Base-by-base conservation (phyloP, 2,113 vertebrate species). In the Oryzias melastigma region DNA sequence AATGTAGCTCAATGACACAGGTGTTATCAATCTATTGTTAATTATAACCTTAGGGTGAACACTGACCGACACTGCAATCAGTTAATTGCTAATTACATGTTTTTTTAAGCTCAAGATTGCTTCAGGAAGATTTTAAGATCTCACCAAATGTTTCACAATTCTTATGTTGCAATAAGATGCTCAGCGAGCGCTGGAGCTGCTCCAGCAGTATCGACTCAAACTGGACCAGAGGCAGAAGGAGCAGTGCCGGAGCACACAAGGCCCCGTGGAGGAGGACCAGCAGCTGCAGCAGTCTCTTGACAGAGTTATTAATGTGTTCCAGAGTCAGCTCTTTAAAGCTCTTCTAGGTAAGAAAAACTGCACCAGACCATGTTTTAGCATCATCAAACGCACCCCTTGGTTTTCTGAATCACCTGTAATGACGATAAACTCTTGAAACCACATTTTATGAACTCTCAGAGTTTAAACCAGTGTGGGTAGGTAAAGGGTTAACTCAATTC, bases 261-360 rank as follows among this genome's bases (percentile, higher is more conserved):
- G 56, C 19, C 19, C 20, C 1, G 62, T 45, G 51, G 88, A 85
- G 51, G 83, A 88, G 7, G 88, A 88, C 55, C 60, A 25, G 3
- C 86, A 88, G 75, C 82, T 90, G 48, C 66, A 81, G 29, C 76
- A 84, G 62, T 86, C 83, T 47, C 73, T 90, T 60, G 86, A 87
- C 80, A 49, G 85, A 67, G 88, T 90, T 71, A 90, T 90, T 75
- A 71, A 53, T 1, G 82, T 90, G 40, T 90, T 90, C 55, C 88
- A 90, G 16, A 90, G 88, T 62, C 83, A 90, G 53, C 88, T 90
- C 55, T 90, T 90, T 7, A 85, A 52, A 3, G 88, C 88, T 56
- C 83, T 90, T 58, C 88, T 90, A 4, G 88, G 88, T 90, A 53
- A 75, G 85, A 59, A 61, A 5, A 35, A 42, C 54, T 15, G 20